Evolutionary conservation across 2,797 vertebrate genomes (phyloP).

Genomic region (Phalloptychus januarius): DNA sequence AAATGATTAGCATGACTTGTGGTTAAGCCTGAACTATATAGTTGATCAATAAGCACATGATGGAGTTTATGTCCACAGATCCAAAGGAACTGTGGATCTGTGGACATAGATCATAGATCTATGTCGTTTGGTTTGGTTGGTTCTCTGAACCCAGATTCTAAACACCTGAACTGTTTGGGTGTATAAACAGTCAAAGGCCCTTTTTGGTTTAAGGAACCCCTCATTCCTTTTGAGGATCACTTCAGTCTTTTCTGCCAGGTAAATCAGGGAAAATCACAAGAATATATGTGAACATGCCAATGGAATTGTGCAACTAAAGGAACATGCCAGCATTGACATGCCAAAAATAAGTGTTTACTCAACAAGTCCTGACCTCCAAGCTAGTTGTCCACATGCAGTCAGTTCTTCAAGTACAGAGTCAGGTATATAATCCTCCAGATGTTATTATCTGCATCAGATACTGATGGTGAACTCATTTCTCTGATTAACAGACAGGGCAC

Average conservation of each 20-base stretch:
- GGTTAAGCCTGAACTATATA: neutral
- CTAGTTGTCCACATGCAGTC: neutral
- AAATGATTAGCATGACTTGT: constrained; percentile 3
- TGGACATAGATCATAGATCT: no score
- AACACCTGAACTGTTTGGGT: neutral
- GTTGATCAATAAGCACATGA: no score
- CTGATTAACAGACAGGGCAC: neutral
- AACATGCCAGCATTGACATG: neutral
- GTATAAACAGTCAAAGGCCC: neutral
- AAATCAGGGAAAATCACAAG: neutral
- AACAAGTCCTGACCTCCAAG: neutral
- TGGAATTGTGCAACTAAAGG: neutral
- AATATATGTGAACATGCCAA: neutral
- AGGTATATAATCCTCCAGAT: neutral
- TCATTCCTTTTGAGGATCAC: neutral
- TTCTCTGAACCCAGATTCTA: neutral
- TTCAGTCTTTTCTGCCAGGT: neutral
- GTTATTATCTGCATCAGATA: neutral
- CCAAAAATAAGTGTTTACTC: neutral
- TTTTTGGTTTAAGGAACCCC: neutral
- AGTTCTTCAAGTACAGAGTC: neutral
- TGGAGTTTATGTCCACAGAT: neutral
- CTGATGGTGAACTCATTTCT: neutral
- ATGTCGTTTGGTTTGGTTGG: no score
- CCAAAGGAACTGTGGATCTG: neutral